Conservation (phyloP, 2,113 vertebrate species). For the Tyto alba region DNA sequence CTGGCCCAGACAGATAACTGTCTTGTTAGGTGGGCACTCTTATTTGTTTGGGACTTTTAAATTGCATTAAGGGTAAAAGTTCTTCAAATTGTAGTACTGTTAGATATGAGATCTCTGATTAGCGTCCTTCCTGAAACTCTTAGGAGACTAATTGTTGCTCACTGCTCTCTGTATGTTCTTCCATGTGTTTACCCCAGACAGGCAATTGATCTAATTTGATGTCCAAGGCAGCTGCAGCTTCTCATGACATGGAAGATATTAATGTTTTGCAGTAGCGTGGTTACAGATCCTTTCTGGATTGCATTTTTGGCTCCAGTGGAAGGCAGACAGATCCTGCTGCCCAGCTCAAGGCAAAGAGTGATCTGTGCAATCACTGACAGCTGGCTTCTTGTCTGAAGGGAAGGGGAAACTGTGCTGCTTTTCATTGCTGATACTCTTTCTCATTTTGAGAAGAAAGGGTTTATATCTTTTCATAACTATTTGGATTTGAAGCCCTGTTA, state of each 20-base stretch:
- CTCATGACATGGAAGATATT: not conserved
- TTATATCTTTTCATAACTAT: not conserved
- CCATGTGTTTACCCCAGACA: slow-evolving; percentile 46
- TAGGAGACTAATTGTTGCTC: slow-evolving; percentile 32
- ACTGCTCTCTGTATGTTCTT: not conserved
- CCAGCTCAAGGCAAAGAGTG: not conserved
- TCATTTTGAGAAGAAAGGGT: not conserved
- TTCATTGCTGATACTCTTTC: not conserved
- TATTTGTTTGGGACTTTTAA: not conserved
- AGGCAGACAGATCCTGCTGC: not conserved
- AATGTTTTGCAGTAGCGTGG: not conserved
- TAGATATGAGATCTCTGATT: not conserved
- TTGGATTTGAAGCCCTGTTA: not conserved
- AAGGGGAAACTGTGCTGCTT: not conserved
- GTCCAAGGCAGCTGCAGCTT: not conserved
- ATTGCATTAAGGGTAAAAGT: not conserved
- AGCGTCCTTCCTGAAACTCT: slow-evolving; percentile 5
- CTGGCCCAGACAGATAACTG: not conserved
- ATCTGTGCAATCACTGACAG: not conserved
- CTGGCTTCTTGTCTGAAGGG: accelerated
- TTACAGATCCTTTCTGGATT: not conserved
- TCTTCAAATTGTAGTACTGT: not conserved
- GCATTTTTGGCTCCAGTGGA: not conserved
- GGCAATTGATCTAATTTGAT: slow-evolving; percentile 41
- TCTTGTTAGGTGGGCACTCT: not conserved